Evolutionary conservation across 2,888 invertebrate species (phyloP).

Genomic region (Cryptus armator): DNA sequence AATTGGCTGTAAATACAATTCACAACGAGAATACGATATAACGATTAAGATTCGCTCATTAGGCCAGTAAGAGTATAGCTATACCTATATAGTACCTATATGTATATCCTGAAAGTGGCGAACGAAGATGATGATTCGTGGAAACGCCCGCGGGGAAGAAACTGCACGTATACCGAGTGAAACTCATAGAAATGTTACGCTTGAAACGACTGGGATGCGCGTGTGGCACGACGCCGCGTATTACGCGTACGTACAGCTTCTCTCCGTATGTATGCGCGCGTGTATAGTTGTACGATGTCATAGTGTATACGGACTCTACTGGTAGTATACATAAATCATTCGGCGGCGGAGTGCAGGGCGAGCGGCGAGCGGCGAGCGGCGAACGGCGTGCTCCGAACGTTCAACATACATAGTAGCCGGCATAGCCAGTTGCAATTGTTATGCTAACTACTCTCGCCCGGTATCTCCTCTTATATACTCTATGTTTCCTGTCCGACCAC

Average conservation of each 20-base stretch:
- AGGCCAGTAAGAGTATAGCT: slow-evolving; percentile 53
- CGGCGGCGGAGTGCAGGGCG: slow-evolving; percentile 68
- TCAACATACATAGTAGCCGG: slow-evolving; percentile 71
- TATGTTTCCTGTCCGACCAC: slow-evolving; percentile 84
- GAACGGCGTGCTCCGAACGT: slow-evolving; percentile 50
- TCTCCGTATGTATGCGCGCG: slow-evolving; percentile 71
- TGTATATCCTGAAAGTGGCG: slow-evolving; percentile 53
- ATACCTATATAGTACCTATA: no score
- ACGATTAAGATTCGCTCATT: slow-evolving; percentile 68
- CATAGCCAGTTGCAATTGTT: slow-evolving; percentile 83
- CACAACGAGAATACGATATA: slow-evolving; percentile 54
- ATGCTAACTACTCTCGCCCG: slow-evolving; percentile 82
- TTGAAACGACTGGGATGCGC: slow-evolving; percentile 73
- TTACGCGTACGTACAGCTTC: slow-evolving; percentile 66
- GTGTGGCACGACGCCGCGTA: slow-evolving; percentile 47
- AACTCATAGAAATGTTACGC: slow-evolving; percentile 75
- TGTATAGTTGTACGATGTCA: slow-evolving; percentile 4
- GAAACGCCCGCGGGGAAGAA: slow-evolving; percentile 54
- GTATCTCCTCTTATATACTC: slow-evolving; percentile 82
- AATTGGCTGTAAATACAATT: slow-evolving; percentile 65
- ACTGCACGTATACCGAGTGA: slow-evolving; percentile 63
- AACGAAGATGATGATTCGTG: slow-evolving; percentile 60
- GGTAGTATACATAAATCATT: slow-evolving; percentile 80
- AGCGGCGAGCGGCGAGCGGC: slow-evolving; percentile 48
- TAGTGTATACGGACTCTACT: slow-evolving; percentile 37